Conservation (phyloP, 1,140 invertebrate genomes). For the Asbolus verrucosus region DNA sequence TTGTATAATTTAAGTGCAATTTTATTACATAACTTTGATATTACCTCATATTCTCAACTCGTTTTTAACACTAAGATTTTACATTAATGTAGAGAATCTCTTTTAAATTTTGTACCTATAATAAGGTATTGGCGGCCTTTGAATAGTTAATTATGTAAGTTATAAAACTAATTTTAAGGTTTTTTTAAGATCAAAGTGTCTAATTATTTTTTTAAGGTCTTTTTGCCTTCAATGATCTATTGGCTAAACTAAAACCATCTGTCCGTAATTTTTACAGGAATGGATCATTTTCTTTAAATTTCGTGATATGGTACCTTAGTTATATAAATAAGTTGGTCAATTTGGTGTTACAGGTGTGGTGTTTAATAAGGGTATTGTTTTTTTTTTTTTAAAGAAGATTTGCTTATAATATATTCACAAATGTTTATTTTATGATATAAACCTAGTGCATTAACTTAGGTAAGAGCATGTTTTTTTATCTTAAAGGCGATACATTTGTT, state of each 20-base stretch:
- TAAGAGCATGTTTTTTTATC: constrained; percentile 47
- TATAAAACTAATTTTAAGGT: constrained; percentile 31
- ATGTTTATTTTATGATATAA: constrained; percentile 51
- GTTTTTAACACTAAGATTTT: constrained; percentile 49
- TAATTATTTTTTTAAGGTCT: too few species aligned
- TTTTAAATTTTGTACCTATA: constrained; percentile 51
- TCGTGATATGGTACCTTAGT: constrained; percentile 55
- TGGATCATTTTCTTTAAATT: constrained; percentile 34
- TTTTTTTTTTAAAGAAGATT: constrained; percentile 51
- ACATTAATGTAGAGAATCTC: constrained; percentile 51
- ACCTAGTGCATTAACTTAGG: constrained; percentile 45
- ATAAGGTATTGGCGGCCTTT: constrained; percentile 47
- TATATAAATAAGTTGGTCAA: constrained; percentile 50
- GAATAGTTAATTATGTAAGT: constrained; percentile 47
- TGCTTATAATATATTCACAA: constrained; percentile 53
- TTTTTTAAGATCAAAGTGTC: constrained; percentile 22
- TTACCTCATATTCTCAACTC: constrained; percentile 61
- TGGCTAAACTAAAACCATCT: constrained; percentile 9
- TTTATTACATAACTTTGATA: constrained; percentile 54
- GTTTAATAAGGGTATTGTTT: constrained; percentile 52
- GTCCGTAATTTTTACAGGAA: constrained; percentile 38
- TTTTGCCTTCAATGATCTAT: constrained; percentile 19
- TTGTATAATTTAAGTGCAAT: constrained; percentile 58
- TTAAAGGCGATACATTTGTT: constrained; percentile 49
- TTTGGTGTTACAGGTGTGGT: constrained; percentile 57